Evolutionary conservation across 2,888 invertebrate species (phyloP).

Genomic region (Tigriopus californicus): DNA sequence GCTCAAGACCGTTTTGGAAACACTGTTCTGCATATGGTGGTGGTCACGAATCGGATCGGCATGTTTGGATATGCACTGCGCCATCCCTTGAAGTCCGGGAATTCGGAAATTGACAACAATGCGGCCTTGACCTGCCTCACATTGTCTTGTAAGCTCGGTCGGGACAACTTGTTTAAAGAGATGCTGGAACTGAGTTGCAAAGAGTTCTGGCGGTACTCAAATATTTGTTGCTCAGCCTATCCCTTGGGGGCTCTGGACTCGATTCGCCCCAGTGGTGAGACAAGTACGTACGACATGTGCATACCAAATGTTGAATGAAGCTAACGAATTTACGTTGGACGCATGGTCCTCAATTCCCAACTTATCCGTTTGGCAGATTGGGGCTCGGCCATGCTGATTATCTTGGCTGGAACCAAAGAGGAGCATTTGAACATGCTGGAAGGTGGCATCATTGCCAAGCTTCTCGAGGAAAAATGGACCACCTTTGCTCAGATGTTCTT

Average conservation of each 20-base stretch:
- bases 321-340: too few relatives aligned
- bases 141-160: conserved; percentile 83
- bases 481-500: conserved; percentile 53
- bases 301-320: too few relatives aligned
- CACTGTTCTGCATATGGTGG: conserved; percentile 98
- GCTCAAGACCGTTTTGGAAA: conserved; percentile 86
- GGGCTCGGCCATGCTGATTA: conserved; percentile 94
- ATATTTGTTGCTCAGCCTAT: conserved; percentile 94
- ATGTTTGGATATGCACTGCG: conserved; percentile 90
- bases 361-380: conserved; percentile 49
- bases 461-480: conserved; percentile 98
- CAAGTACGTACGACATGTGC: conserved; percentile 62
- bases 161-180: conserved; percentile 88
- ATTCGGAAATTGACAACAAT: conserved; percentile 49
- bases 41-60: conserved; percentile 88
- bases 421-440: conserved; percentile 97
- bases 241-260: conserved; percentile 87
- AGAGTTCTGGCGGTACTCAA: conserved; percentile 97
- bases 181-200: conserved; percentile 87
- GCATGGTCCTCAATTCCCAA: conserved; percentile 5
- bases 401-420: conserved; percentile 82
- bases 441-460: conserved; percentile 87
- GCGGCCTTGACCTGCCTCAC: conserved; percentile 87
- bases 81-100: neutral
- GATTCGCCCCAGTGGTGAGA: conserved; percentile 75